phyloP scores from a whole-genome alignment of 35 echinoderm and acorn worm species.

The Hemicentrotus pulcherrimus region DNA sequence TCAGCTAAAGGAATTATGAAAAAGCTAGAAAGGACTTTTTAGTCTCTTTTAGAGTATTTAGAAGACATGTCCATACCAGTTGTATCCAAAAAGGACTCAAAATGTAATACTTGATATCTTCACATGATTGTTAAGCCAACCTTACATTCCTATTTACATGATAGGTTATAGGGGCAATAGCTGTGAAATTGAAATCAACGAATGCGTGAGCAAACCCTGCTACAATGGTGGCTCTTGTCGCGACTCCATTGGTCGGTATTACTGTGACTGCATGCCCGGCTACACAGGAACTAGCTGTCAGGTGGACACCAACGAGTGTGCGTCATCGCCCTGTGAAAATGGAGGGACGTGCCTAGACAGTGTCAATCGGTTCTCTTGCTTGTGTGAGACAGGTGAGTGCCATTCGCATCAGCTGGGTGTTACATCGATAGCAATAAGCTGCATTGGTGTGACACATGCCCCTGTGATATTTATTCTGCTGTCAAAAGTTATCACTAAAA shows the following conservation, averaged over 20 bases:
- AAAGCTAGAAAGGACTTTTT: too few relatives aligned
- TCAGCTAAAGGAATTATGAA: not conserved
- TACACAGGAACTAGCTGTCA: not conserved
- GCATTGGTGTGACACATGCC: too few relatives aligned
- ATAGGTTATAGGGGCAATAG: not conserved
- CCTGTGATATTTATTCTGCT: too few relatives aligned
- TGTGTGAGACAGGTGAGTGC: constrained; percentile 22
- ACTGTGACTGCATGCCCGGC: not conserved
- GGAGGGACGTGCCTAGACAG: not conserved
- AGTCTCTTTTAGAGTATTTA: too few relatives aligned
- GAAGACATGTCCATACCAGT: too few relatives aligned
- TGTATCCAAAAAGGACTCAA: too few relatives aligned
- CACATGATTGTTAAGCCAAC: not conserved
- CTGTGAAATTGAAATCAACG: constrained; percentile 34
- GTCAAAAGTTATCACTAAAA: too few relatives aligned
- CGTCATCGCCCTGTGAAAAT: not conserved
- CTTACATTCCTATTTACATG: not conserved
- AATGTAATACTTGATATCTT: not conserved
- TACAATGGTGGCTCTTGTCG: not conserved
- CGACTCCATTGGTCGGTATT: not conserved
- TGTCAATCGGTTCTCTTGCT: not conserved
- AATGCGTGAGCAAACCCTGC: not conserved
- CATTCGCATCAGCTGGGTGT: not conserved
- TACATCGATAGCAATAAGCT: too few relatives aligned
- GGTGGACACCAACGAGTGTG: not conserved